Percentiles rank a stretch among this genome's conserved stretches.
These are phyloP conservation scores for Vicugna pacos DNA, from an alignment of 2,113 vertebrate genomes.

Conservation along the genomic window DNA sequence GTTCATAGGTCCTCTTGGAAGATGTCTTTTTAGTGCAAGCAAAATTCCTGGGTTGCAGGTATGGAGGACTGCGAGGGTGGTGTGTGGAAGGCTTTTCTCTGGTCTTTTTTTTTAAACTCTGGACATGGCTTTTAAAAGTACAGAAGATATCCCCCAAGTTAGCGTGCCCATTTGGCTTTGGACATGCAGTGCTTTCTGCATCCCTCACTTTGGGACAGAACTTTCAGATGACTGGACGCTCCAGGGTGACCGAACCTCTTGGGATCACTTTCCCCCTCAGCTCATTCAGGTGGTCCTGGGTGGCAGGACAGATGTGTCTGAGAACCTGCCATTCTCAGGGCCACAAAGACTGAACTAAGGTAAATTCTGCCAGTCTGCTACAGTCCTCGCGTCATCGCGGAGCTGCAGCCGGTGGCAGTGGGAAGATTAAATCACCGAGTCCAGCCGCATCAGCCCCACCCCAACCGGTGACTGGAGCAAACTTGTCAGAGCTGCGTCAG, in stretches of 20 bases:
- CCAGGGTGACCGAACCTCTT: neutral
- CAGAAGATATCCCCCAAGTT: neutral
- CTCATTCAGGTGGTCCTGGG: constrained; percentile 18
- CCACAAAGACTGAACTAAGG: constrained; percentile 38
- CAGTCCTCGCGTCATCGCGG: neutral
- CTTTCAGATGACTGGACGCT: neutral
- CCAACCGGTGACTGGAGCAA: neutral
- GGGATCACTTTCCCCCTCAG: neutral
- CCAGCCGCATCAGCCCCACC: neutral
- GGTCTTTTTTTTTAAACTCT: neutral
- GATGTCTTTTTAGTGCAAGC: constrained; percentile 82
- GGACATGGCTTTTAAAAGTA: neutral
- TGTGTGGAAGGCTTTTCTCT: neutral
- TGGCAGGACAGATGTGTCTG: constrained; percentile 36
- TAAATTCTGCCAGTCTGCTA: constrained; percentile 32
- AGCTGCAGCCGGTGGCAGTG: neutral
- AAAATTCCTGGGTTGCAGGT: constrained; percentile 82
- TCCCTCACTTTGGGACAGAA: neutral
- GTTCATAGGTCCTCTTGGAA: constrained; percentile 85
- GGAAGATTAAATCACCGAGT: constrained; percentile 21
- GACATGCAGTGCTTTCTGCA: neutral
- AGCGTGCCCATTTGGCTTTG: neutral
- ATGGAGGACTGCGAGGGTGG: constrained; percentile 57
- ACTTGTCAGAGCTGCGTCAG: constrained; percentile 39
- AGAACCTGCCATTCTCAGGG: constrained; percentile 44